A percentile compares a stretch with the other conserved stretches of the same genome.
phyloP scores from a whole-genome alignment of 2,888 invertebrate species.

The Ephialtes manifestator region DNA sequence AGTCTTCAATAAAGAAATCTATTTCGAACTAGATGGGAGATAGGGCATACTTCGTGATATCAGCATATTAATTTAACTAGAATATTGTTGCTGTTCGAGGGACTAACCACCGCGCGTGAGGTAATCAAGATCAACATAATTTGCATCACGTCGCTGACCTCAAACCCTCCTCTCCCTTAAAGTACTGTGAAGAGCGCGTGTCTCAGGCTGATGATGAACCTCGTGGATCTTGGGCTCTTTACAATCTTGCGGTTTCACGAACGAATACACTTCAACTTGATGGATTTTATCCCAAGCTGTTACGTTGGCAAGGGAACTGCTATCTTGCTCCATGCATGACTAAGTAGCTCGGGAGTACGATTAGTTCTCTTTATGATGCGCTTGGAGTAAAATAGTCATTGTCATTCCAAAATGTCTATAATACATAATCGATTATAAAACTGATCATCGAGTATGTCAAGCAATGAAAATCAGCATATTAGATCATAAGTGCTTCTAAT shows the following conservation, averaged over 20 bases:
- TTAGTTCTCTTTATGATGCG: background rate
- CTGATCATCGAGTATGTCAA: background rate
- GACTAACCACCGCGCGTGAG: slow-evolving; percentile 43
- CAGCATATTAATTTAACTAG: slow-evolving; percentile 33
- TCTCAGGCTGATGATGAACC: slow-evolving; percentile 12
- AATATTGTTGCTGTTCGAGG: slow-evolving; percentile 20
- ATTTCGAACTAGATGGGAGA: slow-evolving; percentile 20
- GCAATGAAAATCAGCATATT: background rate
- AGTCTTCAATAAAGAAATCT: background rate
- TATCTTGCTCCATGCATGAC: background rate
- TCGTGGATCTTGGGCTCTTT: slow-evolving; percentile 4
- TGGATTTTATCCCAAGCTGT: background rate
- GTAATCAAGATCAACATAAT: slow-evolving; percentile 29
- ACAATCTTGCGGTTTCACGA: slow-evolving; percentile 30
- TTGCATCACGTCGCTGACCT: slow-evolving; percentile 36
- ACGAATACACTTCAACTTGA: slow-evolving; percentile 14
- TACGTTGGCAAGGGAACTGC: background rate
- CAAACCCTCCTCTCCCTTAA: background rate
- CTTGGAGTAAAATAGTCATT: background rate
- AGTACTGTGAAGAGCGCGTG: slow-evolving; percentile 1
- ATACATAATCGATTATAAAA: background rate
- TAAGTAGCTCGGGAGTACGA: background rate
- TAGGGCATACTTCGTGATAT: slow-evolving; percentile 42
- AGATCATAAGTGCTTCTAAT: too few relatives aligned
- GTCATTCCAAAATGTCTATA: background rate